Percentiles rank a stretch among this genome's conserved stretches.
Conservation (phyloP, 2,888 invertebrate species). For the Caenorhabditis sp. region DNA sequence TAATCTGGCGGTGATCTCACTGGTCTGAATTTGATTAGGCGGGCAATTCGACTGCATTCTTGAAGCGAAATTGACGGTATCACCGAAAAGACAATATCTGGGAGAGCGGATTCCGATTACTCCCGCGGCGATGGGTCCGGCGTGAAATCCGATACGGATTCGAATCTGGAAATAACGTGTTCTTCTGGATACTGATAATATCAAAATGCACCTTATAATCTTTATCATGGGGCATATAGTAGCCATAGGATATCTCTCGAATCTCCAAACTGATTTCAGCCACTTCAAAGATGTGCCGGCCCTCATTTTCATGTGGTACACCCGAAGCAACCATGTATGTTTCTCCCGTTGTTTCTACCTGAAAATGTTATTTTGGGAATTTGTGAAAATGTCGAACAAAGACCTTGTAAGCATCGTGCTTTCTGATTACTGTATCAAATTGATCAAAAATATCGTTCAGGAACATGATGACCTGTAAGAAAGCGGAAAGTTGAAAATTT, state of each 20-base stretch:
- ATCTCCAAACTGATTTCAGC: slow-evolving; percentile 77
- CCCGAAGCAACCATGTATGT: slow-evolving; percentile 78
- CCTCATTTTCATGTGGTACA: slow-evolving; percentile 76
- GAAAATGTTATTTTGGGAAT: neutral
- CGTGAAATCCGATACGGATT: slow-evolving; percentile 75
- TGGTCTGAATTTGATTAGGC: slow-evolving; percentile 77
- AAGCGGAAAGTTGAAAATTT: neutral
- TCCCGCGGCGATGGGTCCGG: slow-evolving; percentile 76
- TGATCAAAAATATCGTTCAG: slow-evolving; percentile 75
- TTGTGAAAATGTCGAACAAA: neutral
- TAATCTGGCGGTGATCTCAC: slow-evolving; percentile 56
- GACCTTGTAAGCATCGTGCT: slow-evolving; percentile 78
- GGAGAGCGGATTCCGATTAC: slow-evolving; percentile 77
- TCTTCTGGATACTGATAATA: neutral
- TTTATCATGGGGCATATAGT: slow-evolving; percentile 7
- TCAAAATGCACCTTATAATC: slow-evolving; percentile 23
- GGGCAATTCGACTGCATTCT: slow-evolving; percentile 79
- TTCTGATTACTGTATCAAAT: slow-evolving; percentile 75
- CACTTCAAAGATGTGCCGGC: slow-evolving; percentile 76
- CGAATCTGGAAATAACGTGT: slow-evolving; percentile 64
- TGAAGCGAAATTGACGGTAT: slow-evolving; percentile 78
- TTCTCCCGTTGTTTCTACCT: slow-evolving; percentile 71
- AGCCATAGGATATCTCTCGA: slow-evolving; percentile 64
- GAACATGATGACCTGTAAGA: slow-evolving; percentile 70
- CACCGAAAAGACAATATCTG: slow-evolving; percentile 77